Base-by-base conservation (phyloP, 2,888 invertebrate genomes). In the Pecten maximus region DNA sequence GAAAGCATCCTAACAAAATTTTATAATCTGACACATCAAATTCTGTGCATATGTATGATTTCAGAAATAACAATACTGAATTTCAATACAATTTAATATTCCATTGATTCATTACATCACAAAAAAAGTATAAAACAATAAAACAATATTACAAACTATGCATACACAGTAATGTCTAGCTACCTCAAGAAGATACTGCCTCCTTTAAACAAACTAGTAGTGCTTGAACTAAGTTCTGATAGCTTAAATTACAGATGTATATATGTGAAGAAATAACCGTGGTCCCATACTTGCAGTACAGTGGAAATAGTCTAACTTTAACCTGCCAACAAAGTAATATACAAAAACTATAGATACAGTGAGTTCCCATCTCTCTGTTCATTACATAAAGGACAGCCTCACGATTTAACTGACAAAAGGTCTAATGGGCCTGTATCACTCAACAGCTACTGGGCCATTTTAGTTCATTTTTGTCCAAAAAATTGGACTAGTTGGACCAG, bases 261-360 rank as follows among this genome's bases (percentile, higher is more conserved):
- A 54, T 54, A 54, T 19, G 50, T 19, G 12, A 28, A 28, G 74
- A 74, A 35, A 35, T 35, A 74, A 3, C 6, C 10, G 35, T 74
- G 74, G 74, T 74, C 74, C 74, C 74, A 74, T 74, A 74, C 74
- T 74, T 23, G n/a, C 8, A 74, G 60, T 60, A 60, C 60, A 60
- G 60, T 28, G 10, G 35, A 23, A 19, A 74, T 8, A 74, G 74
- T 74, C 35, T 4, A 35, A 74, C 74, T 74, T 28, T 74, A 35
- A 74, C 28, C 35, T 74, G 35, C 28, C 35, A 74, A 74, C 35
- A 35, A 15, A 54, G 8, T 44, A 8, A 12, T 44, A 44, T 44
- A 8, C 44, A 8, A 44, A 44, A 44, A 4, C 12, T 44, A 12
- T 44, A 12, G 12, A 8, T 44, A 44, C 44, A 44, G 12, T 12